A percentile compares a stretch with the other conserved stretches of the same genome.
These are phyloP conservation scores for Himantopus leucocephalus DNA, from an alignment of 2,113 vertebrate species.

Conservation along the genomic window DNA sequence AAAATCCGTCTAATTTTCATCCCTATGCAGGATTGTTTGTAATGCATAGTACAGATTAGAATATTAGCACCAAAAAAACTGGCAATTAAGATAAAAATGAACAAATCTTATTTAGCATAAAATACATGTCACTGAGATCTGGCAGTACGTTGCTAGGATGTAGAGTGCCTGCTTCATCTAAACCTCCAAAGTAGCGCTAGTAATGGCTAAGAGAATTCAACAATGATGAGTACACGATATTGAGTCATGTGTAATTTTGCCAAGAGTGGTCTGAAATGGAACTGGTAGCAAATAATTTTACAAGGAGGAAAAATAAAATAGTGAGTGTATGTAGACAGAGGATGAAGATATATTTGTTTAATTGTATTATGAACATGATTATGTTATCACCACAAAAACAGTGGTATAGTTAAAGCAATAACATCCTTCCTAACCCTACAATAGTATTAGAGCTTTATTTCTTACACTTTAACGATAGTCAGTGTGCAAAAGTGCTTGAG, in stretches of 20 bases:
- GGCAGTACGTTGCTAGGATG: neutral
- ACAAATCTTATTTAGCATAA: neutral
- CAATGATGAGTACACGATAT: rapidly evolving
- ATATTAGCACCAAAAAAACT: neutral
- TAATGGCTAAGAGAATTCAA: neutral
- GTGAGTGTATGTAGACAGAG: neutral
- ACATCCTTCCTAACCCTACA: neutral
- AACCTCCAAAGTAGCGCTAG: neutral
- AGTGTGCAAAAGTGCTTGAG: neutral
- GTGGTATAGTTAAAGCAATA: neutral
- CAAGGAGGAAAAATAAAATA: neutral
- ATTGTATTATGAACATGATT: neutral
- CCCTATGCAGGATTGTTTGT: neutral
- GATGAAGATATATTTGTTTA: neutral
- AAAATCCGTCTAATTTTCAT: neutral
- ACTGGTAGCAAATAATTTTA: neutral
- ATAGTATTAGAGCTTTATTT: neutral
- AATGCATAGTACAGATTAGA: neutral
- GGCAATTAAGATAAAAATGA: neutral
- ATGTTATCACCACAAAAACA: neutral
- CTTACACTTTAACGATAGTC: neutral
- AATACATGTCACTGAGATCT: neutral
- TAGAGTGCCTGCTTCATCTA: neutral
- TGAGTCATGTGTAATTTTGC: neutral
- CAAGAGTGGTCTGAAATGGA: neutral